Evolutionary conservation across 2,797 vertebrate species (phyloP).

Genomic region (Rhynchonycteris naso): DNA sequence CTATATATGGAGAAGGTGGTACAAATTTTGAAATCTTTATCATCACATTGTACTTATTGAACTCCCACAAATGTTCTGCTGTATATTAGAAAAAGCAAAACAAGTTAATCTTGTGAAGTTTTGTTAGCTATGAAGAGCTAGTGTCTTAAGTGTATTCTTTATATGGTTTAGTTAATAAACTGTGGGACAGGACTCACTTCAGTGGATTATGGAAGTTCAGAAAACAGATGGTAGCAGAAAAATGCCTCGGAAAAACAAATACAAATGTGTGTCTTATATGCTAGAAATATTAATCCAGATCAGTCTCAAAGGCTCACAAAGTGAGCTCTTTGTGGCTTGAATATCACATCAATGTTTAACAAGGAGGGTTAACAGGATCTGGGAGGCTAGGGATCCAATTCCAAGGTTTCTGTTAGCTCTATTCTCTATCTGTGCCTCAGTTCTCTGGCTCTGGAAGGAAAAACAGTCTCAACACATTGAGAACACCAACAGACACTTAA

Average conservation of each 20-base stretch:
- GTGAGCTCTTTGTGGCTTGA: neutral
- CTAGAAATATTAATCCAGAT: neutral
- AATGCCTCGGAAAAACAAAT: neutral
- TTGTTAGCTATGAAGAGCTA: neutral
- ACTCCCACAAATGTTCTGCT: constrained; percentile 30
- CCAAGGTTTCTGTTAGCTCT: neutral
- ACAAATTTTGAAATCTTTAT: constrained; percentile 4
- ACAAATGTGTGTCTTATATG: neutral
- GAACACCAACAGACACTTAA: neutral
- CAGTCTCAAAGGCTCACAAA: neutral
- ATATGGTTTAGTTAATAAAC: neutral
- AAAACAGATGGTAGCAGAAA: neutral
- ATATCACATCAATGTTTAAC: no score
- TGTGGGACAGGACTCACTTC: neutral
- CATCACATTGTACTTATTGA: neutral
- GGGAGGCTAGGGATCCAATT: neutral
- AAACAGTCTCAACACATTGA: neutral
- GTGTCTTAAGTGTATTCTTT: neutral
- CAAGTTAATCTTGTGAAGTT: neutral
- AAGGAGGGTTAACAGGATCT: neutral
- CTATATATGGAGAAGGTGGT: neutral
- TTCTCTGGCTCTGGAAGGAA: neutral
- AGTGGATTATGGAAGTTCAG: neutral
- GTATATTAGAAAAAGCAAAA: constrained; percentile 44
- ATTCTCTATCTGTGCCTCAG: neutral